Evolutionary conservation across 1,140 invertebrate species (phyloP), one percentile per base, ranked within the genome.

Genomic region (Thaumatotibia leucotreta): DNA sequence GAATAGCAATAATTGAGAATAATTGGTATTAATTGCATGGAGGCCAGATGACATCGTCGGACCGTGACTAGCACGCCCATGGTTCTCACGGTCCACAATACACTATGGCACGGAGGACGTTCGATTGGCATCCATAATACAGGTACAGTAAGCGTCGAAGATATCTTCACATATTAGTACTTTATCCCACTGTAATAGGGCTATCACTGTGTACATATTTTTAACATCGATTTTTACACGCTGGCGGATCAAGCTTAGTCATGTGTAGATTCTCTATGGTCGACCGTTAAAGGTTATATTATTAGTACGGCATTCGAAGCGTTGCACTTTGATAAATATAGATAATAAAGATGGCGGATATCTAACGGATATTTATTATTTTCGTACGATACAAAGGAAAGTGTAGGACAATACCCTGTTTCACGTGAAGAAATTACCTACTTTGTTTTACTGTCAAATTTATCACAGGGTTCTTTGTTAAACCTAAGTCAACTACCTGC

Each of bases 1-100:
- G 14, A 45, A 45, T 45, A 45, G 39, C 17, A 45, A 17, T 20
- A n/a, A 11, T 45, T 8, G 3, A 10, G 9, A 8, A 50, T 50
- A 22, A 23, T 20, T 29, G 52, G 52, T 17, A 27, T 27, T 58
- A 27, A 58, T 63, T 22, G 32, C 24, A 61, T 54, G 61, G 67
- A 75, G 70, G 73, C 72, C 73, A 63, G 17, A 54, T 33, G 17
- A 58, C 61, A 61, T 66, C 72, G 69, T 68, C 31, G 67, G n/a
- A 62, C 63, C 66, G 17, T 68, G 68, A 66, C 68, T 65, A 50
- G 64, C 52, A 24, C 23, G 63, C 68, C 67, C 64, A 61, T 61
- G 35, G 45, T 73, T 76, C 74, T 67, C 71, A 76, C 67, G 73
- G 27, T 32, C 65, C 24, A 29, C 52, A 14, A 58, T 58, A 27